Evolutionary conservation across 2,113 vertebrate species (phyloP).

Genomic region (Psephotus haematonotus): DNA sequence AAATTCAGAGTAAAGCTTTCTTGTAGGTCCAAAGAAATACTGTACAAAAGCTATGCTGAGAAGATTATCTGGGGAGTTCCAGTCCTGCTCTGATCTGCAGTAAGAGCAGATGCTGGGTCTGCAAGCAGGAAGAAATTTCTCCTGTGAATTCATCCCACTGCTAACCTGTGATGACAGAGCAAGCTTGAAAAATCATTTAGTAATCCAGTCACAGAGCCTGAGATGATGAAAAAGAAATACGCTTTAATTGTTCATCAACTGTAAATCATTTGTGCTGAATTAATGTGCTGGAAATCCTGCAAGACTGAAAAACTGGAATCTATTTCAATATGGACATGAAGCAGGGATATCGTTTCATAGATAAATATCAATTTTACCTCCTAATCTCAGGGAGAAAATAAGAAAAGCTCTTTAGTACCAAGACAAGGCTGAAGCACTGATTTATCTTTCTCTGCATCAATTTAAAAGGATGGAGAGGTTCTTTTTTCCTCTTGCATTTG

Average conservation of each 20-base stretch:
- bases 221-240: slow-evolving; percentile 4
- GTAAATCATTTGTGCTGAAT: slow-evolving; percentile 40
- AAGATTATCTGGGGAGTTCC: background rate
- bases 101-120: background rate
- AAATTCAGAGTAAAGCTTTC: slow-evolving; percentile 5
- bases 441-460: background rate
- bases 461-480: background rate
- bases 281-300: slow-evolving; percentile 26
- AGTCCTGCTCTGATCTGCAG: background rate
- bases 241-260: slow-evolving; percentile 43
- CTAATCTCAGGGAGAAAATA: background rate
- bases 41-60: background rate
- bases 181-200: background rate
- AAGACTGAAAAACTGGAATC: slow-evolving; percentile 10
- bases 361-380: background rate
- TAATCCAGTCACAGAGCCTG: slow-evolving; percentile 15
- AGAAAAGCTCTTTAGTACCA: background rate
- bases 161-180: background rate
- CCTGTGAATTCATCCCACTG: background rate
- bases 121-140: background rate
- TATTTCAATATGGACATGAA: background rate
- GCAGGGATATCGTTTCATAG: background rate
- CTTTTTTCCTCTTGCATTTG: background rate
- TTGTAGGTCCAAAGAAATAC: background rate
- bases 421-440: background rate